Percentiles rank a stretch among this genome's conserved stretches.
Evolutionary conservation across 2,888 invertebrate genomes (phyloP).

Genomic region (Zhuqinia jingwanae): DNA sequence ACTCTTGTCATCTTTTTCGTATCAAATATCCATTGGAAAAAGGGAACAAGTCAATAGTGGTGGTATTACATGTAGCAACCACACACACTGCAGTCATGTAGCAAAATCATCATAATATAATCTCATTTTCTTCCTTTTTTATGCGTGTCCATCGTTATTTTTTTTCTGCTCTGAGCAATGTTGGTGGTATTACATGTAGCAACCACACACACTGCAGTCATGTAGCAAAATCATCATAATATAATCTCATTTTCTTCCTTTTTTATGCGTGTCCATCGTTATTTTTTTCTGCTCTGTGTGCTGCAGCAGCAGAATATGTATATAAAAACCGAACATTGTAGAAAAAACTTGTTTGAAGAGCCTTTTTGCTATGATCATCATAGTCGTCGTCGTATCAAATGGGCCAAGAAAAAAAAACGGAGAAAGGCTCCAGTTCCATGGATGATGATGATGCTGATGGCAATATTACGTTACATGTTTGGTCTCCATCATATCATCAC

Average conservation of each 20-base stretch:
- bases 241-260: slow-evolving; percentile 59
- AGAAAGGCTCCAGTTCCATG: slow-evolving; percentile 25
- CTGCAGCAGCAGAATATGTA: not conserved
- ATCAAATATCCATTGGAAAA: slow-evolving; percentile 75
- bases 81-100: not conserved
- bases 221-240: slow-evolving; percentile 14
- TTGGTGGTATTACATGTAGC: not conserved
- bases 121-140: slow-evolving; percentile 55
- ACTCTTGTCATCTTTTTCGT: slow-evolving; percentile 58
- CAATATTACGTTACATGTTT: slow-evolving; percentile 43
- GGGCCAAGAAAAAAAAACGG: slow-evolving; percentile 26
- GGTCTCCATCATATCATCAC: slow-evolving; percentile 57
- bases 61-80: not conserved
- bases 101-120: not conserved
- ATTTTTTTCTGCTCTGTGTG: not conserved
- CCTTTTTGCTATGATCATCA: slow-evolving; percentile 2
- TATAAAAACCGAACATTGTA: not conserved
- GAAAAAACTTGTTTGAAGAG: not conserved
- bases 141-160: slow-evolving; percentile 51
- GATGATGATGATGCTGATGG: slow-evolving; percentile 23
- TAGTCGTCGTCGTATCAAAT: slow-evolving; percentile 26
- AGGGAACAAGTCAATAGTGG: slow-evolving; percentile 50
- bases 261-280: slow-evolving; percentile 55
- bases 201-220: not conserved
- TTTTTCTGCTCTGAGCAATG: not conserved